A percentile compares a stretch with the other conserved stretches of the same genome.
phyloP scores from a whole-genome alignment of 2,797 vertebrate genomes.

The Melanotaenia maccullochi region DNA sequence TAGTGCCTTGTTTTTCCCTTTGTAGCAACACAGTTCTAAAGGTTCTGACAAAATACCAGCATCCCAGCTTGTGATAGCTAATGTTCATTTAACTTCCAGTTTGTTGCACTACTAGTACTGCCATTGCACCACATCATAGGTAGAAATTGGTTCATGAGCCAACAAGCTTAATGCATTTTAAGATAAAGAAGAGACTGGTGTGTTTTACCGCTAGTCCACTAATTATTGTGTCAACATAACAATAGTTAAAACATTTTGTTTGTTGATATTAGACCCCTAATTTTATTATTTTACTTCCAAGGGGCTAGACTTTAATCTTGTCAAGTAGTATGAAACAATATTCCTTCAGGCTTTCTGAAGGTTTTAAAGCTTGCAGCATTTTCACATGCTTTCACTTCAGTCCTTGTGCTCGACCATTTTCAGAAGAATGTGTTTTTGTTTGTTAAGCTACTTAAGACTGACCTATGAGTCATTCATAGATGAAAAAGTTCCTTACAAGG shows the following conservation, averaged over 20 bases:
- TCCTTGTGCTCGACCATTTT: too few relatives aligned
- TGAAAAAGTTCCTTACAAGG: background rate
- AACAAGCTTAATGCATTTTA: conserved; percentile 32
- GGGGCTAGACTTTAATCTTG: too few relatives aligned
- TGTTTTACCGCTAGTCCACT: background rate
- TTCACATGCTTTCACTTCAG: too few relatives aligned
- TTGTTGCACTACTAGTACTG: conserved; percentile 7
- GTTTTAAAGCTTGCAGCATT: too few relatives aligned
- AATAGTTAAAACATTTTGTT: background rate
- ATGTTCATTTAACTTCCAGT: conserved; percentile 11
- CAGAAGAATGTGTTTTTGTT: background rate
- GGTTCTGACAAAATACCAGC: background rate
- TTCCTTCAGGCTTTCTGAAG: too few relatives aligned
- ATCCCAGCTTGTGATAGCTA: background rate
- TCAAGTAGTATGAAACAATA: too few relatives aligned
- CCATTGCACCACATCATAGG: conserved; percentile 13
- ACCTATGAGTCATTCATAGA: conserved; percentile 43
- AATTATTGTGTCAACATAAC: background rate
- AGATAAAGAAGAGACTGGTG: conserved; percentile 25
- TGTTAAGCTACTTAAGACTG: background rate
- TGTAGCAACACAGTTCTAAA: conserved; percentile 1
- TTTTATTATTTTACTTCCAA: too few relatives aligned
- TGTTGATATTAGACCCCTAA: background rate
- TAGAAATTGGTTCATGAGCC: conserved; percentile 17
- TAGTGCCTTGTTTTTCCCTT: background rate